Base-by-base conservation (phyloP, 2,797 vertebrate species). In the Centroberyx gerrardi region DNA sequence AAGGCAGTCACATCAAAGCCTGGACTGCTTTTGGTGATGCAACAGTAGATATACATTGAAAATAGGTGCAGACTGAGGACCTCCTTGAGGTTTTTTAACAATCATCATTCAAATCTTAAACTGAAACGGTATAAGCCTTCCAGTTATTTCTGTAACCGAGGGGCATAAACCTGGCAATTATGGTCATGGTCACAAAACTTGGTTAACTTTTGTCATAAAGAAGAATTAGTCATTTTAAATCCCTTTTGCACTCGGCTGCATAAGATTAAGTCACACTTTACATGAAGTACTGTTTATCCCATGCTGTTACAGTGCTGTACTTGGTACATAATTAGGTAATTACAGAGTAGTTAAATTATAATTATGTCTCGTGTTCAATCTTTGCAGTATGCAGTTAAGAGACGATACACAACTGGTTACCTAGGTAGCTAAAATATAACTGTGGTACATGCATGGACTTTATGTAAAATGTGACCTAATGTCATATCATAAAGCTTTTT, bases 401-500 rank as follows among this genome's bases (percentile, higher is more conserved):
- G 28, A 18, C 2, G 38, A 36, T 74, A 60, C 13, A 28, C 10
- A 79, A 55, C 64, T 66, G 18, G 58, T 46, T 54, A n/a, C 56
- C 6, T 40, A 40, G 8, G 7, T 3, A 46, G 9, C 8, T 49
- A n/a, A 8, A 53, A 52, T 52, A 28, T 70, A 56, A 29, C n/a
- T 10, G 22, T 29, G 7, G 40, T 46, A 76, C 67, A 73, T 46
- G 51, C 53, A 65, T 52, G 59, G n/a, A 81, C 77, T 84, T 82
- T 14, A 90, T 87, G 83, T 88, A 85, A 90, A 90, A 78, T 86
- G 67, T 74, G 79, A 84, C 87, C 18, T 76, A 49, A 69, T 68
- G 46, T 65, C 29, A 72, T 71, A 80, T 70, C 22, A 49, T 60
- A 59, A 12, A 55, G 42, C 53, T 66, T 79, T 77, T 80, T 38